Evolutionary conservation across 2,113 vertebrate genomes (phyloP), one percentile per base, ranked within the genome.

Genomic region (Hepsetus odoe): DNA sequence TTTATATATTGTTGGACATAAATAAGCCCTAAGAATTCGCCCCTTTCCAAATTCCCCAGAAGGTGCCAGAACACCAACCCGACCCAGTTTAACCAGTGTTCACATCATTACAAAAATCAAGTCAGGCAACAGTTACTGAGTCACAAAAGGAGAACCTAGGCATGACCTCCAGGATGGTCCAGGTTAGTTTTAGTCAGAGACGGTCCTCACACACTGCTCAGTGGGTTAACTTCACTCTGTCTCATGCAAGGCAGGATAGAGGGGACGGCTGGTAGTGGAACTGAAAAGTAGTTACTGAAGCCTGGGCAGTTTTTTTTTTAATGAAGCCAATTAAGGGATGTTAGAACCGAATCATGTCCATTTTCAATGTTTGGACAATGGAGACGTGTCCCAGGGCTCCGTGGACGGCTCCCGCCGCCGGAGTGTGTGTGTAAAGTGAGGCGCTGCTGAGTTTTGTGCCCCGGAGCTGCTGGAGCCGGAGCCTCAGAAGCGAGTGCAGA

Each of bases 251-350:
- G 4, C 51, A 22, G 49, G 20, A 33, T 64, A 35, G 26, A 64
- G 53, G 62, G 20, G 22, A 2, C 2, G 14, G 4, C n/a, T 38
- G 53, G 22, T 53, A 4, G 10, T 18, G 46, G 16, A 72, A 51
- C 66, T 32, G 22, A 64, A 26, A 94, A 90, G 85, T 94, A 94
- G 55, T 94, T 92, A 49, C 12, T 69, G 38, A 49, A 32, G 74
- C 12, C 38, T 53, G 69, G 51, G 69, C 49, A 28, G 14, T n/a
- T 33, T 81, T 81, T n/a, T 33, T 81, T 81, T 76, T 72, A 78
- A 70, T 82, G 8, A 79, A 78, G 56, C 53, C 49, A 69, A 74
- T 82, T 82, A 77, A 49, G 16, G 59, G 49, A 16, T 42, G 30
- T 66, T 32, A 56, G 61, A 65, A 65, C 12, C 38, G 59, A 14